These are phyloP conservation scores for Cheirogaleus major DNA, from an alignment of 2,797 vertebrate species.

Conservation along the genomic window DNA sequence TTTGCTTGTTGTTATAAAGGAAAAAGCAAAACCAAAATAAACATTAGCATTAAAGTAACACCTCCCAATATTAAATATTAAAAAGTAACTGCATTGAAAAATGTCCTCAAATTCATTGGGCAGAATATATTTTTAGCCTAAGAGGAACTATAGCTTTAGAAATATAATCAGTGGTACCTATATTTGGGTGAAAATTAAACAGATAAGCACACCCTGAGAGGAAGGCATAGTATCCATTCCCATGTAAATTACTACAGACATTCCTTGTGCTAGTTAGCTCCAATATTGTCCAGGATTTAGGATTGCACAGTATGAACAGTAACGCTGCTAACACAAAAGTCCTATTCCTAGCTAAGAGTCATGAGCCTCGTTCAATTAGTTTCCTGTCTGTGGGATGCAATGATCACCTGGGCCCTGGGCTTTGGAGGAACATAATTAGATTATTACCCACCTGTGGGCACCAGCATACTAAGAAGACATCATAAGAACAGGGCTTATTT, in stretches of 20 bases:
- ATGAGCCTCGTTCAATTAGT: neutral
- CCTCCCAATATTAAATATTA: neutral
- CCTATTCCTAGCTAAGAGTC: neutral
- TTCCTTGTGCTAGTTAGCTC: neutral
- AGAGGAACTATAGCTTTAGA: constrained; percentile 34
- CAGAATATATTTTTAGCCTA: constrained; percentile 19
- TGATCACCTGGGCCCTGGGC: too few species aligned
- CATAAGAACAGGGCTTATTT: neutral
- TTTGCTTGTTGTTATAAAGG: neutral
- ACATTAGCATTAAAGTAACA: neutral
- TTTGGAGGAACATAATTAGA: neutral
- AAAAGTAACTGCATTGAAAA: constrained; percentile 31
- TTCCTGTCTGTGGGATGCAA: neutral
- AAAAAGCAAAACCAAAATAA: constrained; percentile 4
- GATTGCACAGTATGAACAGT: neutral
- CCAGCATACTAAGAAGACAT: neutral
- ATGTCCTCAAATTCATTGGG: constrained; percentile 23
- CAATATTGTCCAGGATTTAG: neutral
- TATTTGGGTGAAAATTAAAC: constrained; percentile 18
- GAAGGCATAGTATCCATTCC: neutral
- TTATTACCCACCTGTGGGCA: neutral
- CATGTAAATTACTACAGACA: neutral
- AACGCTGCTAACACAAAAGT: neutral
- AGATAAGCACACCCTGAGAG: neutral
- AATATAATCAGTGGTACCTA: constrained; percentile 32